phyloP scores from a whole-genome alignment of 2,113 vertebrate species.

The Catagonus wagneri region DNA sequence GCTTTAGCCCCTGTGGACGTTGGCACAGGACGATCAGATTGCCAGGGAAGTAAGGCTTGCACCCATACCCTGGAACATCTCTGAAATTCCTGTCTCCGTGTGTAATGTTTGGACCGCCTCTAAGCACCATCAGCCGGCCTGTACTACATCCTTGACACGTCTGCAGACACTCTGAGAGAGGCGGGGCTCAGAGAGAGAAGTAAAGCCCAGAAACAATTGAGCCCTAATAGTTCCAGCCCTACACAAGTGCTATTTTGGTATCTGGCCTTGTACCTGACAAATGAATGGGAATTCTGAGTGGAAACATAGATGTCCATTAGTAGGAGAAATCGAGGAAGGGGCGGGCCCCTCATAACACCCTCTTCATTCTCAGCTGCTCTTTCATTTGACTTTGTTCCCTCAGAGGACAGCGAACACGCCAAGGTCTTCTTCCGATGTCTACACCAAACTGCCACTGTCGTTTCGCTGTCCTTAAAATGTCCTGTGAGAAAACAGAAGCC shows the following conservation, averaged over 20 bases:
- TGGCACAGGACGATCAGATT: neutral
- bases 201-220: constrained; percentile 18
- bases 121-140: constrained; percentile 45
- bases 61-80: neutral
- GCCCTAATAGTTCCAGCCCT: neutral
- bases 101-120: constrained; percentile 60
- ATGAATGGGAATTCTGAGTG: constrained; percentile 55
- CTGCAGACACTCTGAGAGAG: constrained; percentile 61
- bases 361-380: neutral
- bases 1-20: neutral
- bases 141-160: constrained; percentile 65
- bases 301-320: constrained; percentile 60
- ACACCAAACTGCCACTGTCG: neutral
- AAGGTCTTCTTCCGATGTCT: neutral
- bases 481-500: neutral
- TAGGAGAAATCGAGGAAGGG: neutral
- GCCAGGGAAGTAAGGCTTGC: neutral
- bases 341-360: neutral
- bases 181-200: constrained; percentile 23
- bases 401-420: neutral
- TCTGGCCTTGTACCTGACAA: constrained; percentile 57
- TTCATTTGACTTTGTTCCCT: neutral
- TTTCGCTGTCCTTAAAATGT: constrained; percentile 10
- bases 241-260: constrained; percentile 66
- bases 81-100: constrained; percentile 59